Base-by-base conservation (phyloP, 2,888 invertebrate species). In the Amblyjoppa fuscipennis region DNA sequence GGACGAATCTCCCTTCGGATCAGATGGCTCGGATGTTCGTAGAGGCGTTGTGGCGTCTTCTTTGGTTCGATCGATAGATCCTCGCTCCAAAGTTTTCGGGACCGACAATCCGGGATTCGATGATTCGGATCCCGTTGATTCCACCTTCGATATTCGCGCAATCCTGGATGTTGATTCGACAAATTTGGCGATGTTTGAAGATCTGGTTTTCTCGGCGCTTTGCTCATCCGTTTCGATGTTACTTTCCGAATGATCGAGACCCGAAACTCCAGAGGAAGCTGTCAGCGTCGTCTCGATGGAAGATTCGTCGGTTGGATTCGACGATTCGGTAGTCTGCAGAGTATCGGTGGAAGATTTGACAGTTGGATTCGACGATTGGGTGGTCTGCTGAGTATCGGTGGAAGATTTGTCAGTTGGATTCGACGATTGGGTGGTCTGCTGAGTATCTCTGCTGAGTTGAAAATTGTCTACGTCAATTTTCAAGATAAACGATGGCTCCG, bases 241-340 rank as follows among this genome's bases (percentile, higher is more conserved):
- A n/a, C 28, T 64, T 16, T 28, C 31, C 31, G 61, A 34, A 64
- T 34, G 16, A 34, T 34, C 61, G 61, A 64, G 2, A 64, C n/a
- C 61, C 34, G 61, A 64, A 64, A n/a, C 16, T 1, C 61, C 61
- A 16, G 61, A 64, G 16, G 61, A 64, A 16, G 5, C 7, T n/a
- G 31, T 64, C 61, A 34, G 3, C 6, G 41, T 20, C 25, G 41
- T 20, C 25, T 68, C 64, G 3, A n/a, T 59, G 25, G 73, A 41
- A 11, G 61, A 74, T 79, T 74, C 74, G 2, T 79, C 61, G 61
- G 25, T 79, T 11, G 70, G 70, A 70, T 59, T 41, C 16, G 51
- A 69, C 13, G 68, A 41, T 16, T 45, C 68, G 11, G 9, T 49
- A 20, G 9, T 28, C 28, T 11, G 38, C 56, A 59, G 11, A 20